Base-by-base conservation (phyloP, 2,113 vertebrate genomes). In the Urocitellus parryii region DNA sequence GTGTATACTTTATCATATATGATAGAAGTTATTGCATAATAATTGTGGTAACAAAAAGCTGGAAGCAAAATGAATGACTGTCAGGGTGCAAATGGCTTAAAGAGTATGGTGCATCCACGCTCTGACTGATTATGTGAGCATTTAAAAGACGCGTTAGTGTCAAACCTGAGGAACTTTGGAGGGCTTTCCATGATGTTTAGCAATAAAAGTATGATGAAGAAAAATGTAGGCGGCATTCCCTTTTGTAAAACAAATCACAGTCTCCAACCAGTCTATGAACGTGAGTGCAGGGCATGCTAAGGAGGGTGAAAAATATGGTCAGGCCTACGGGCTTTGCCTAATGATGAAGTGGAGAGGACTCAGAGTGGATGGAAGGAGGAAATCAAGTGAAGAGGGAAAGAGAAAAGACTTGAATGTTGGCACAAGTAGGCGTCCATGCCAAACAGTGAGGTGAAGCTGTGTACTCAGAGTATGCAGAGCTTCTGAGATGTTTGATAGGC, bases 241-340 rank as follows among this genome's bases (percentile, higher is more conserved):
- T 32, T 92, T 56, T 92, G 25, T 81, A 94, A 84, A 92, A 88
- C 65, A 85, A 88, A 37, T 79, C 63, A 45, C n/a, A 56, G 45
- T 61, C 68, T 29, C 80, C 25, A 48, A 5, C 48, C n/a, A 63
- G 11, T 39, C 29, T 83, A 29, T 17, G 2, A 24, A 22, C 67
- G 24, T 20, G 39, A 13, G 4, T 17, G 1, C 16, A 7, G 37
- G 8, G 0, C 67, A 74, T 17, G 5, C 1, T 42, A 51, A 68
- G 58, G 29, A 82, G 37, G 14, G 34, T 78, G 24, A 37, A 79
- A 51, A 4, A 0, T 22, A 5, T 24, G 22, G 25, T 25, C 24
- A 34, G 32, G 16, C 16, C 12, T 29, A 2, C 17, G n/a, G 34
- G 42, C 18, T 29, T 12, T 58, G 45, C 29, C 18, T 34, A 29